Evolutionary conservation across 2,797 vertebrate genomes (phyloP).

Genomic region (Sitta carolinensis): DNA sequence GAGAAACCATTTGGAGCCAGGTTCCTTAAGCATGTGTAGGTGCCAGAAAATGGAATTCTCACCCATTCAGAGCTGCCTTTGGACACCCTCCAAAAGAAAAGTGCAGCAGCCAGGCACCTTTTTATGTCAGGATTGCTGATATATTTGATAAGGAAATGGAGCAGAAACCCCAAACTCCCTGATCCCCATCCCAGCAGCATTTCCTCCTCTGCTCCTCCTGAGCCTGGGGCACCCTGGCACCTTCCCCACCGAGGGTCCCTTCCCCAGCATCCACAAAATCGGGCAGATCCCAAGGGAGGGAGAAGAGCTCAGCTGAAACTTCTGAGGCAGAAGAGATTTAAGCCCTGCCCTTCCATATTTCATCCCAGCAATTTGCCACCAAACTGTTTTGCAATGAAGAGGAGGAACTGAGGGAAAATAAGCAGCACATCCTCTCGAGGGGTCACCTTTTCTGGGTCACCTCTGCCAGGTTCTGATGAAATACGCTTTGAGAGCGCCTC

Average conservation of each 20-base stretch:
- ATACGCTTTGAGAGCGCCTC: rapidly evolving
- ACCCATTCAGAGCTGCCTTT: rapidly evolving
- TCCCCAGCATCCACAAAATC: background rate
- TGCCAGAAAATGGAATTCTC: background rate
- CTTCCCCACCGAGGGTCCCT: background rate
- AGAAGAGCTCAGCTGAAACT: background rate
- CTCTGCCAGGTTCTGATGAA: background rate
- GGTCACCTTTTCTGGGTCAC: background rate
- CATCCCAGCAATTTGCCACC: background rate
- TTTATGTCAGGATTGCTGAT: rapidly evolving
- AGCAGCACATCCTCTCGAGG: background rate
- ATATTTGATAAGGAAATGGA: rapidly evolving
- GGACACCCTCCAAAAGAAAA: background rate
- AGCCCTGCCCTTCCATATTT: background rate
- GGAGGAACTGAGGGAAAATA: background rate
- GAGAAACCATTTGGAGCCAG: rapidly evolving
- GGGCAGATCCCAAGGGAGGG: background rate
- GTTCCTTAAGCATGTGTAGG: rapidly evolving
- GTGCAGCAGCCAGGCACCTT: rapidly evolving
- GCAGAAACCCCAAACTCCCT: background rate
- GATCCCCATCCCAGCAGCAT: rapidly evolving
- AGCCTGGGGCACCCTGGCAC: background rate
- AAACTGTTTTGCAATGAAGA: background rate
- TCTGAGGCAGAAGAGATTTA: background rate
- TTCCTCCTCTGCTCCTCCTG: background rate